These are phyloP conservation scores for Sigmodon hispidus DNA, from an alignment of 2,113 vertebrate genomes.

Conservation along the genomic window DNA sequence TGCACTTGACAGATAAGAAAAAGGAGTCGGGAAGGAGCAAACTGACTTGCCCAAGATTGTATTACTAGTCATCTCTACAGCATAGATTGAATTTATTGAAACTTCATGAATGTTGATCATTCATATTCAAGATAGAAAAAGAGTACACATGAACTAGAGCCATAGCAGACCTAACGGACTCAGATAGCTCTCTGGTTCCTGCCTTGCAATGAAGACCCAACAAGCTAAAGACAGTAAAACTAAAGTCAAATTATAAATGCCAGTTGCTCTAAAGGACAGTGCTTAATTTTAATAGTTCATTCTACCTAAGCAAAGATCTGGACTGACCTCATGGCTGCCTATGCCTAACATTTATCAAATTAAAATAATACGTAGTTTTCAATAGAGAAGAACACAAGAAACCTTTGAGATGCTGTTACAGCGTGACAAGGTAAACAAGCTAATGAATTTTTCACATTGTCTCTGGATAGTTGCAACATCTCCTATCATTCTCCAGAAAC, in stretches of 20 bases:
- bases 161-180: neutral
- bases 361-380: constrained; percentile 28
- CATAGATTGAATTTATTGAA: neutral
- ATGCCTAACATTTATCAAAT: neutral
- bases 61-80: neutral
- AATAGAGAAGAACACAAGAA: neutral
- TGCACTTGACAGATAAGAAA: neutral
- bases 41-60: constrained; percentile 3
- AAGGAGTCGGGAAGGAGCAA: neutral
- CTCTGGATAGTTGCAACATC: constrained; percentile 51
- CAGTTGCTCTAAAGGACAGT: neutral
- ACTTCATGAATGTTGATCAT: neutral
- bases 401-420: neutral
- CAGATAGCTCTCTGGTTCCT: constrained; percentile 10
- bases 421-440: neutral
- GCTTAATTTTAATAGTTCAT: neutral
- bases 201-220: constrained; percentile 7
- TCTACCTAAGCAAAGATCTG: neutral
- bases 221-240: neutral
- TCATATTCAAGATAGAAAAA: constrained; percentile 40
- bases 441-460: constrained; percentile 6
- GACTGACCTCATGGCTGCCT: neutral
- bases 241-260: neutral
- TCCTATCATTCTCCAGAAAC: neutral
- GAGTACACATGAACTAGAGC: neutral